A percentile compares a stretch with the other conserved stretches of the same genome.
Conservation (phyloP, 2,888 invertebrate genomes). For the Alviniconcha strummeri region DNA sequence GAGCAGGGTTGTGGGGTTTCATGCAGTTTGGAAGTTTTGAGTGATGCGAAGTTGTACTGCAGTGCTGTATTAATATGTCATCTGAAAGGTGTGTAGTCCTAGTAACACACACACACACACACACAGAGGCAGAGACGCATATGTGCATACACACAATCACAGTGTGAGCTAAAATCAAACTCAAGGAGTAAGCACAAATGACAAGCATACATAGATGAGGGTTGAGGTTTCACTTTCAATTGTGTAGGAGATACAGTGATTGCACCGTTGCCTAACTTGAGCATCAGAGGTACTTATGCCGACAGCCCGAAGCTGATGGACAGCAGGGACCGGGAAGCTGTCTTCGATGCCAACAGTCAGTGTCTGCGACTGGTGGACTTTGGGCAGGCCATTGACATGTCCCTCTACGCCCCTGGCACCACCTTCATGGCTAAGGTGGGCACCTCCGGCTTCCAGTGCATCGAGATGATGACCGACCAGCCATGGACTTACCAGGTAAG, state of each 20-base stretch:
- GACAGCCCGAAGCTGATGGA: constrained; percentile 46
- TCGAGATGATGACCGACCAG: constrained; percentile 91
- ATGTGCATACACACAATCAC: no score
- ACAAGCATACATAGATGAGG: no score
- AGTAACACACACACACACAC: no score
- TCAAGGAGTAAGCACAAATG: no score
- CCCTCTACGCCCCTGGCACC: constrained; percentile 84
- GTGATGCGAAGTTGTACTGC: no score
- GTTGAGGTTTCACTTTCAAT: no score
- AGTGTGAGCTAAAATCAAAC: no score
- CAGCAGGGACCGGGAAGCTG: constrained; percentile 39
- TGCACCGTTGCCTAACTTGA: not conserved
- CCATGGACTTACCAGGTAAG: constrained; percentile 90
- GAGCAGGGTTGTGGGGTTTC: constrained; percentile 64
- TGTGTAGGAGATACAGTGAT: no score
- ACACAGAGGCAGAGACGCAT: no score
- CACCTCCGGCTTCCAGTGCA: constrained; percentile 75
- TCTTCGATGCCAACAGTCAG: constrained; percentile 50
- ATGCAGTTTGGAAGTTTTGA: no score
- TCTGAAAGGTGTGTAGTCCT: no score
- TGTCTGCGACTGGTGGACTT: constrained; percentile 88
- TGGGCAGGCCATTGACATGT: constrained; percentile 95
- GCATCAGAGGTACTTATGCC: not conserved
- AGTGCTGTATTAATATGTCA: no score
- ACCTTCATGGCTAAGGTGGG: constrained; percentile 81